Conservation (phyloP, 1,140 invertebrate species). For the Lepidurus packardi region DNA sequence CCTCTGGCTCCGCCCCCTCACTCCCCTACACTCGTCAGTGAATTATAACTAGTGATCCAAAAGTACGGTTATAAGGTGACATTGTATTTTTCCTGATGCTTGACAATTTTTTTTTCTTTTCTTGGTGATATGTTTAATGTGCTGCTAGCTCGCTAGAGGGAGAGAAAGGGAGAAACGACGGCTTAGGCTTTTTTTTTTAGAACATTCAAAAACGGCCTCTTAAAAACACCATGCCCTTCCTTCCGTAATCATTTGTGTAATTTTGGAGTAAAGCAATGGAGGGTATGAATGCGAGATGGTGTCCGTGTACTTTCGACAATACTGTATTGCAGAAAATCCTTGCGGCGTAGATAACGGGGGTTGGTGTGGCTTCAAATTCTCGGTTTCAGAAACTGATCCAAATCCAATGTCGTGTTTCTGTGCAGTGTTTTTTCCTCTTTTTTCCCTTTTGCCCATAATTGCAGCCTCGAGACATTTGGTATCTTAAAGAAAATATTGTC, state of each 20-base stretch:
- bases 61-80: constrained; percentile 12
- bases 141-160: neutral
- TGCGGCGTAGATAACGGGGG: neutral
- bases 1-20: constrained; percentile 18
- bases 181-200: neutral
- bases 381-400: constrained; percentile 18
- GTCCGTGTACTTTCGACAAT: neutral
- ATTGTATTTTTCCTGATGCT: neutral
- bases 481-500: neutral
- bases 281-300: neutral
- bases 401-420: neutral
- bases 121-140: neutral
- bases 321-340: neutral
- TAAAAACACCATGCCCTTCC: neutral
- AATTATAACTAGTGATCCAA: constrained; percentile 19
- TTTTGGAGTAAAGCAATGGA: neutral
- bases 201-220: constrained; percentile 1
- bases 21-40: constrained; percentile 2
- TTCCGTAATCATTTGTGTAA: constrained; percentile 6
- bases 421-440: neutral
- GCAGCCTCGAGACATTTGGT: neutral
- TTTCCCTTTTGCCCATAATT: neutral
- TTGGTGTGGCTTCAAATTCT: neutral
- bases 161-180: neutral
- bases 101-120: neutral